phyloP scores from a whole-genome alignment of 2,113 vertebrate species.

The Perca schrenkii region DNA sequence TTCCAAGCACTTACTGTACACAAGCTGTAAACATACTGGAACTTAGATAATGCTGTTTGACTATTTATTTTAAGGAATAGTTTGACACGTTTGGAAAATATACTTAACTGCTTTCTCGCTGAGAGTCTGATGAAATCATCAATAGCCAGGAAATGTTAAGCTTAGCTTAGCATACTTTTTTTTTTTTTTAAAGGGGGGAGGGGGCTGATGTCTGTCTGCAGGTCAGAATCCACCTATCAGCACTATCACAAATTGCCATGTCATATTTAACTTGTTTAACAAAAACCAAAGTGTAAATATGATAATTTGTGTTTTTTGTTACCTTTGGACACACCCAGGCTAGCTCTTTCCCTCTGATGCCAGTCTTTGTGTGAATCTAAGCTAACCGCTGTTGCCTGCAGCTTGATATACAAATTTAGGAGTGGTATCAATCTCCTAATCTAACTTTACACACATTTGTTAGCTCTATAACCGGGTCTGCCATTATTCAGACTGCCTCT shows the following conservation, averaged over 20 bases:
- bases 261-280: not conserved
- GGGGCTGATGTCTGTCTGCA: not conserved
- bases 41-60: not conserved
- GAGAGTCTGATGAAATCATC: not conserved
- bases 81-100: not conserved
- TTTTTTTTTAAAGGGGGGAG: no score
- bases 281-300: not conserved
- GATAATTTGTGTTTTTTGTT: not conserved
- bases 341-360: not conserved
- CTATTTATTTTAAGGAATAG: not conserved
- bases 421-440: not conserved
- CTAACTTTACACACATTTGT: not conserved
- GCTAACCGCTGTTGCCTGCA: not conserved
- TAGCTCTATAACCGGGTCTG: not conserved
- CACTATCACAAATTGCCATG: not conserved
- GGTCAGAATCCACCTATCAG: not conserved
- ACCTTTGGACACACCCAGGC: not conserved
- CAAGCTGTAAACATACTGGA: not conserved
- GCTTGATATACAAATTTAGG: not conserved
- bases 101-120: not conserved
- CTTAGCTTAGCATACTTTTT: not conserved
- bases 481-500: not conserved
- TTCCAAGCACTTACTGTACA: not conserved
- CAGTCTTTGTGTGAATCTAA: slow-evolving; percentile 4
- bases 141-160: not conserved